A percentile compares a stretch with the other conserved stretches of the same genome.
Conservation (phyloP, 1,140 invertebrate genomes). For the Neocloeon triangulifer region DNA sequence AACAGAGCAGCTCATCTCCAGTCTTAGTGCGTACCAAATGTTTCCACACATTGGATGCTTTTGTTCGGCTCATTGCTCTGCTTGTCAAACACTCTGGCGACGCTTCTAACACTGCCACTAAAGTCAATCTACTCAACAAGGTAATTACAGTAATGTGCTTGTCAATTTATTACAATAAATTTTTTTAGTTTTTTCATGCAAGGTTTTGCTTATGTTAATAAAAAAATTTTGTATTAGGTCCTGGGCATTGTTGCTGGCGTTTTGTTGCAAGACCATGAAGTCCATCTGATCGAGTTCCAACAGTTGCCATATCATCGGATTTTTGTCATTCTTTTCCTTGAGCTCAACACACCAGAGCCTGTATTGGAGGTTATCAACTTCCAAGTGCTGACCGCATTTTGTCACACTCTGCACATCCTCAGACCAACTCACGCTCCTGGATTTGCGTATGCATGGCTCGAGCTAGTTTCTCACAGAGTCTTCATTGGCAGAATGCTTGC, state of each 20-base stretch:
- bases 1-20: conserved; percentile 27
- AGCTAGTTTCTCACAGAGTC: conserved; percentile 85
- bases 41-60: conserved; percentile 88
- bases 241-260: conserved; percentile 89
- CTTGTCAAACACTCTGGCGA: conserved; percentile 93
- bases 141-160: too few species aligned
- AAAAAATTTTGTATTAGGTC: conserved; percentile 20
- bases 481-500: conserved; percentile 89
- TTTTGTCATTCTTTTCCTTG: conserved; percentile 91
- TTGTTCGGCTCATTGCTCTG: conserved; percentile 79
- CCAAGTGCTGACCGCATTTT: conserved; percentile 72
- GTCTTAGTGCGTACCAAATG: conserved; percentile 65
- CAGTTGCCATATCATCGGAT: conserved; percentile 94
- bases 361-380: conserved; percentile 81
- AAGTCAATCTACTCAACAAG: conserved; percentile 93
- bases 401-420: conserved; percentile 78
- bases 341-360: conserved; percentile 81
- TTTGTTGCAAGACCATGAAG: conserved; percentile 84
- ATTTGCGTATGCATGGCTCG: conserved; percentile 96
- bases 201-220: not conserved
- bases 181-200: too few species aligned
- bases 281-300: conserved; percentile 64
- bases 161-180: too few species aligned
- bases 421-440: conserved; percentile 87
- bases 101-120: conserved; percentile 67